Conservation (phyloP, 2,113 vertebrate genomes). For the Sebastes fasciatus region DNA sequence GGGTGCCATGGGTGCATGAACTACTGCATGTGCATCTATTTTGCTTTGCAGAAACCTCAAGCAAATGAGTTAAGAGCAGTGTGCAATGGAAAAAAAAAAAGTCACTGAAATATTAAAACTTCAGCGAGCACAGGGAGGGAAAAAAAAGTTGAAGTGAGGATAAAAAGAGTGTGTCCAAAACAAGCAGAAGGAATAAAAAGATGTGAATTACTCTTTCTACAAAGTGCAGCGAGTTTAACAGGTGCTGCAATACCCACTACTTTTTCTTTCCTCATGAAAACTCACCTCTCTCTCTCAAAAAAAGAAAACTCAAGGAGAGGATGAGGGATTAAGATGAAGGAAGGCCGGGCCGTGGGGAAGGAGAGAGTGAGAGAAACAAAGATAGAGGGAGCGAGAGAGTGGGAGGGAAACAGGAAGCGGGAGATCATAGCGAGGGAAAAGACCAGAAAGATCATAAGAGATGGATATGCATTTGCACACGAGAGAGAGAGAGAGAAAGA, state of each 20-base stretch:
- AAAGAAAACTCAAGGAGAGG: slow-evolving; percentile 68
- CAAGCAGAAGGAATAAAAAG: slow-evolving; percentile 40
- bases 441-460: slow-evolving; percentile 78
- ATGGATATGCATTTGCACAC: slow-evolving; percentile 77
- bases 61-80: slow-evolving; percentile 44
- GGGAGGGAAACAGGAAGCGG: slow-evolving; percentile 79
- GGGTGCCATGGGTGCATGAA: slow-evolving; percentile 55
- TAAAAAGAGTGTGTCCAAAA: slow-evolving; percentile 61
- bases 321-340: slow-evolving; percentile 76
- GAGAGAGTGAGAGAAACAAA: slow-evolving; percentile 70
- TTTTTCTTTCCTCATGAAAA: slow-evolving; percentile 61
- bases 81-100: slow-evolving; percentile 26
- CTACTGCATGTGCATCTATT: slow-evolving; percentile 53
- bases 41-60: slow-evolving; percentile 68
- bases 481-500: slow-evolving; percentile 52
- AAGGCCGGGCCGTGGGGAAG: slow-evolving; percentile 75
- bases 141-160: slow-evolving; percentile 57
- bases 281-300: slow-evolving; percentile 46
- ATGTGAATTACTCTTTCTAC: slow-evolving; percentile 57
- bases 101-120: slow-evolving; percentile 62
- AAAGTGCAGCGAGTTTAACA: slow-evolving; percentile 75
- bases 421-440: slow-evolving; percentile 79
- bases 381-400: slow-evolving; percentile 72
- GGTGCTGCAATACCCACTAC: slow-evolving; percentile 72
- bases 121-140: slow-evolving; percentile 31